A percentile compares a stretch with the other conserved stretches of the same genome.
Conservation (phyloP, 35 echinoderm and acorn worm species). For the Apostichopus japonicus region DNA sequence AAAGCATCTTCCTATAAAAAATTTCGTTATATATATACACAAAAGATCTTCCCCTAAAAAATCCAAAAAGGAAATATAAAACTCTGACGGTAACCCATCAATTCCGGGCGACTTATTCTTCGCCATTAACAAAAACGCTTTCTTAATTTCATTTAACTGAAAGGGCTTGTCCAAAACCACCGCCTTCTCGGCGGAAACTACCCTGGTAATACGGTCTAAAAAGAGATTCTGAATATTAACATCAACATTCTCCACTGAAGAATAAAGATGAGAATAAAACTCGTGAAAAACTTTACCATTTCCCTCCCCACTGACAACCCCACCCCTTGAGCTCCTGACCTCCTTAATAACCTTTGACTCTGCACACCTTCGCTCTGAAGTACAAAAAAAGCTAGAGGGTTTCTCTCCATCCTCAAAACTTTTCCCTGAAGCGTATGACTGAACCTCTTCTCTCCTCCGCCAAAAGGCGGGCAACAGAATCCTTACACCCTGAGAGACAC, state of each 20-base stretch:
- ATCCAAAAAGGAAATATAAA: conserved; percentile 52
- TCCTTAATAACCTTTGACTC: background rate
- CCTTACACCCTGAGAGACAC: background rate
- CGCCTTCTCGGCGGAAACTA: background rate
- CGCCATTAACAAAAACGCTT: background rate
- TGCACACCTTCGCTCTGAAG: background rate
- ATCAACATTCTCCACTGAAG: background rate
- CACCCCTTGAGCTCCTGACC: background rate
- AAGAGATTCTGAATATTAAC: background rate
- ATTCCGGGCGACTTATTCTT: conserved; percentile 65
- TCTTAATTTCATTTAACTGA: conserved; percentile 3
- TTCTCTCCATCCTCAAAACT: conserved; percentile 46
- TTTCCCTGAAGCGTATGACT: background rate
- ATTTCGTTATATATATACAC: conserved; percentile 14
- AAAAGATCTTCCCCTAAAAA: conserved; percentile 46
- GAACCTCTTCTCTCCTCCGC: conserved; percentile 7
- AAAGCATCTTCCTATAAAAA: conserved; percentile 10
- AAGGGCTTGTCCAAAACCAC: background rate
- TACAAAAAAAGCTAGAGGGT: conserved; percentile 6
- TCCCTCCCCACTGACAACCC: background rate
- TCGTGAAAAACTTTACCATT: conserved; percentile 34
- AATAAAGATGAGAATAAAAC: conserved; percentile 41
- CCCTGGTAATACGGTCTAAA: background rate
- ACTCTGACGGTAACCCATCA: conserved; percentile 67
- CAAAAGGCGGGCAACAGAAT: background rate